Conservation (phyloP, 2,888 invertebrate species). For the Rhopalosiphum nymphaeae region DNA sequence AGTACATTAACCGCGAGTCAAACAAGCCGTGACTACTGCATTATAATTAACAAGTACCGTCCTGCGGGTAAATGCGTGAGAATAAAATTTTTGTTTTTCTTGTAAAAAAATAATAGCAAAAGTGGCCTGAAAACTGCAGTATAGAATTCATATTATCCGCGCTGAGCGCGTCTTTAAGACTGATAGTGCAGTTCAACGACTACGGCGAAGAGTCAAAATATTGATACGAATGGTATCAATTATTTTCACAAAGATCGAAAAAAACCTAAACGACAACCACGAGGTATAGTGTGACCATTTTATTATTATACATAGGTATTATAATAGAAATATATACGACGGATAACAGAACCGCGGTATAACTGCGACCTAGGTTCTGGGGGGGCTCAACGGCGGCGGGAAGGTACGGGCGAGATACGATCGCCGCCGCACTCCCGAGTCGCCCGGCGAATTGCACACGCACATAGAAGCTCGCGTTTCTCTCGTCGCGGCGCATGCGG, state of each 20-base stretch:
- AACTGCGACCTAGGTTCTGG: not conserved
- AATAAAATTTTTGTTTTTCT: not conserved
- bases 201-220: not conserved
- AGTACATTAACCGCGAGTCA: not conserved
- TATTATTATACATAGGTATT: too few relatives aligned
- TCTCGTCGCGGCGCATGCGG: constrained; percentile 58
- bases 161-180: not conserved
- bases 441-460: constrained; percentile 29
- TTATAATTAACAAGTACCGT: too few relatives aligned
- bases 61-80: not conserved
- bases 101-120: not conserved
- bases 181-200: not conserved
- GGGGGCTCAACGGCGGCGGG: not conserved
- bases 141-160: not conserved
- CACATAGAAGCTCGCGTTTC: not conserved
- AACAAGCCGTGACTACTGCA: too few relatives aligned
- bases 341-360: not conserved
- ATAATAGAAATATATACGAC: not conserved
- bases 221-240: not conserved
- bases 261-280: not conserved
- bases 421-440: constrained; percentile 38
- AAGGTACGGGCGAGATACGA: not conserved
- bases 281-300: too few relatives aligned
- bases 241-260: not conserved
- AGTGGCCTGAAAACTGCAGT: not conserved